phyloP scores from a whole-genome alignment of 2,888 invertebrate species.

The Epiperipatus broadwayi region DNA sequence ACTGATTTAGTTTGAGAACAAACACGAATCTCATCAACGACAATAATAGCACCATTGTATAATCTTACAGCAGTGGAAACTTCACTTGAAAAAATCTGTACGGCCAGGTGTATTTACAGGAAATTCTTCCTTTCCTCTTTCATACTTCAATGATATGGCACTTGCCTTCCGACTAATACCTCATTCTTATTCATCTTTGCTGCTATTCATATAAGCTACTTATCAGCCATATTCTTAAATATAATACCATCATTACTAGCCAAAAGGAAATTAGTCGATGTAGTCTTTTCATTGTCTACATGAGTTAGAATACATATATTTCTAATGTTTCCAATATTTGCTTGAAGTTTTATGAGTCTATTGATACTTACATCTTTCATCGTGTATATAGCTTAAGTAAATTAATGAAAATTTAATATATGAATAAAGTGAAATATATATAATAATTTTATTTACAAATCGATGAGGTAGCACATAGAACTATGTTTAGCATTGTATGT shows the following conservation, averaged over 20 bases:
- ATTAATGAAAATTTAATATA: too few relatives aligned
- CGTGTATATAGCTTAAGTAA: too few relatives aligned
- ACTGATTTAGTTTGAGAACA: conserved; percentile 39
- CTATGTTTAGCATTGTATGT: too few relatives aligned
- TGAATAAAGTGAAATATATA: too few relatives aligned
- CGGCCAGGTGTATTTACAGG: too few relatives aligned
- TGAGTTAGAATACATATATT: conserved; percentile 94
- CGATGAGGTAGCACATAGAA: too few relatives aligned
- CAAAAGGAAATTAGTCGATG: conserved; percentile 75
- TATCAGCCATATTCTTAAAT: conserved; percentile 73
- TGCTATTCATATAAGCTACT: conserved; percentile 72
- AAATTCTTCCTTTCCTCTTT: conserved; percentile 26
- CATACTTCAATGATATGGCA: conserved; percentile 63
- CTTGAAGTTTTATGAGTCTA: conserved; percentile 51
- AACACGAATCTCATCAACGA: conserved; percentile 60
- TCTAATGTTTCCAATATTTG: conserved; percentile 46
- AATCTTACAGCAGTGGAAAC: conserved; percentile 88
- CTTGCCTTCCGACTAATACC: conserved; percentile 99
- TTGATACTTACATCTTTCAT: too few relatives aligned
- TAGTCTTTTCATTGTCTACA: conserved; percentile 81
- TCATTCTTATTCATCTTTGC: conserved; percentile 83
- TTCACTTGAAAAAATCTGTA: conserved; percentile 92
- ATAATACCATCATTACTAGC: conserved; percentile 91
- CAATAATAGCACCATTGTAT: conserved; percentile 85
- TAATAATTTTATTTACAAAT: too few relatives aligned